Evolutionary conservation across 2,113 vertebrate species (phyloP).

Genomic region (Megaceryle maxima): DNA sequence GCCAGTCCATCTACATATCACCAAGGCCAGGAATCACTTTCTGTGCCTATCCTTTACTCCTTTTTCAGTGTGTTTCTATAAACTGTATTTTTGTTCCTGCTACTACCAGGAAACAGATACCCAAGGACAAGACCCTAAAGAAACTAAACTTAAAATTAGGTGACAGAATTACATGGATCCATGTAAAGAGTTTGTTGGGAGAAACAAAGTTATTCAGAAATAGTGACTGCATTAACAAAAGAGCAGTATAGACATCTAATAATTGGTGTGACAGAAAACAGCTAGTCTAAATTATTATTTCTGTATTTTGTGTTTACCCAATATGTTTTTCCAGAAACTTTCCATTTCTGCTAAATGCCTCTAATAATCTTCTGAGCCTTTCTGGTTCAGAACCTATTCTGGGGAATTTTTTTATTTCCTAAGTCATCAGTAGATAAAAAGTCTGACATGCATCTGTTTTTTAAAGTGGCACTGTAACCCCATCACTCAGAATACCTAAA

Average conservation of each 20-base stretch:
- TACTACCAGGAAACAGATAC: not conserved
- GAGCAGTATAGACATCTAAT: not conserved
- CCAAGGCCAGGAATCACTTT: not conserved
- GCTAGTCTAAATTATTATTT: not conserved
- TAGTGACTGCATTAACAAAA: not conserved
- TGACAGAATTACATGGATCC: not conserved
- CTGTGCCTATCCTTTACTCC: not conserved
- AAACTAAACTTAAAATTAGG: not conserved
- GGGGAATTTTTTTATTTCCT: not conserved
- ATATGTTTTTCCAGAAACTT: not conserved
- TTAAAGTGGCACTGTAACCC: not conserved
- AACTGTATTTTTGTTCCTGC: not conserved
- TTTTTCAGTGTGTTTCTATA: not conserved
- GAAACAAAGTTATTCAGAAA: not conserved
- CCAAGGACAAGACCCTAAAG: not conserved
- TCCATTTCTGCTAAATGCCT: not conserved
- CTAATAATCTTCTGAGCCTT: not conserved
- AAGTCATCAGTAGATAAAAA: not conserved
- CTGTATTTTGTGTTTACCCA: not conserved
- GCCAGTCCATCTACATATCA: not conserved
- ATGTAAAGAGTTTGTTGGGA: not conserved
- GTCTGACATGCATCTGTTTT: not conserved
- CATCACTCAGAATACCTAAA: not conserved
- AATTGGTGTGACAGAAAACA: not conserved
- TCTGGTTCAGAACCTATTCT: not conserved